phyloP scores from a whole-genome alignment of 2,113 vertebrate genomes.

The Crotophaga sulcirostris region DNA sequence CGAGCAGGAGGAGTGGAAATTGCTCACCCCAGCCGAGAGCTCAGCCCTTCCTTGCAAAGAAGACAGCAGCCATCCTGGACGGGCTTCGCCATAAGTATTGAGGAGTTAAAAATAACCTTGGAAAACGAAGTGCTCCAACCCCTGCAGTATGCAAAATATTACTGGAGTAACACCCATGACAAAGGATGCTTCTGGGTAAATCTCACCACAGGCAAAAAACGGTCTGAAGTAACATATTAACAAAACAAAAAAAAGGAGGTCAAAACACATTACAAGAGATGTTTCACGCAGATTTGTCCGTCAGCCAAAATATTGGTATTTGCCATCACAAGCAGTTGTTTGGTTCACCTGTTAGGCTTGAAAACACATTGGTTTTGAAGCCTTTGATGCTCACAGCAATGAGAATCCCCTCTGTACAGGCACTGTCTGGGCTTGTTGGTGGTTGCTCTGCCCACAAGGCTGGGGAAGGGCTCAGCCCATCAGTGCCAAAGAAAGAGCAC shows the following conservation, averaged over 20 bases:
- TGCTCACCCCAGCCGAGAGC: neutral
- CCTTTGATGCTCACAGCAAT: neutral
- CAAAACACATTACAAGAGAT: neutral
- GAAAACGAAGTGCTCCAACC: neutral
- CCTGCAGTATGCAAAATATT: neutral
- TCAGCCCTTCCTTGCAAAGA: neutral
- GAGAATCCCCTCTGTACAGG: neutral
- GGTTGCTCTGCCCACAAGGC: neutral
- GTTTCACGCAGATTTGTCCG: neutral
- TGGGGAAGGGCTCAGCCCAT: neutral
- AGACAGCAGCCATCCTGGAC: neutral
- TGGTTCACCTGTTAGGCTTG: neutral
- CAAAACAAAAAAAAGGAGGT: neutral
- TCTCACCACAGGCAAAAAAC: accelerated
- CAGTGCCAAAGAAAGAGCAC: neutral
- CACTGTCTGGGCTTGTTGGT: neutral
- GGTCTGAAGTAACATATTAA: neutral
- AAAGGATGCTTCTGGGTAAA: neutral
- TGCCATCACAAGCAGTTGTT: neutral
- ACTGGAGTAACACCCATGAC: neutral
- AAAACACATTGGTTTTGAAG: neutral
- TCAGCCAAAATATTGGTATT: neutral
- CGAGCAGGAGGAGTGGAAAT: neutral
- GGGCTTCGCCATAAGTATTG: neutral
- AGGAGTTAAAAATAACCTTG: neutral